A percentile compares a stretch with the other conserved stretches of the same genome.
Evolutionary conservation across 2,113 vertebrate genomes (phyloP).

Genomic region (Eidolon helvum): DNA sequence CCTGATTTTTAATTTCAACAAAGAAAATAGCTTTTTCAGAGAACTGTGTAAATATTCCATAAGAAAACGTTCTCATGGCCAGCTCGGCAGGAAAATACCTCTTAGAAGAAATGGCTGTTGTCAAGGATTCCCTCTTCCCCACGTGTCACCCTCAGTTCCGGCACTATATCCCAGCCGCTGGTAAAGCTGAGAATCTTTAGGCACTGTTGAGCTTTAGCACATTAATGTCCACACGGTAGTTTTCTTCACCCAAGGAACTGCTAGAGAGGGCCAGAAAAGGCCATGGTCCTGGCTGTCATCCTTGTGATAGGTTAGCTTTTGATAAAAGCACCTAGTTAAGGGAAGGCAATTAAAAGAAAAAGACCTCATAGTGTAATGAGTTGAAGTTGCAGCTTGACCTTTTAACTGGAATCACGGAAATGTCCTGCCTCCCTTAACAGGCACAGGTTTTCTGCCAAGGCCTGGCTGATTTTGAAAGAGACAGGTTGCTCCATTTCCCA

Average conservation of each 20-base stretch:
- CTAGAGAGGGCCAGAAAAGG: not conserved
- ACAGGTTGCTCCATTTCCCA: not conserved
- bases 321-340: not conserved
- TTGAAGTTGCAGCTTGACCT: not conserved
- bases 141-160: not conserved
- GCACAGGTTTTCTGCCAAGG: not conserved
- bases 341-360: not conserved
- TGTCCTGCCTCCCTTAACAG: not conserved
- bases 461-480: not conserved
- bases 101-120: not conserved
- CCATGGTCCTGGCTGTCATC: not conserved
- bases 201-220: not conserved
- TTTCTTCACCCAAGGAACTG: not conserved
- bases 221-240: not conserved
- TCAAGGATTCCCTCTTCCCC: not conserved
- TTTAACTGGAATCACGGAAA: not conserved
- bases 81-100: not conserved
- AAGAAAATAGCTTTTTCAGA: not conserved
- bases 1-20: not conserved
- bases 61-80: not conserved
- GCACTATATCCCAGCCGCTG: no score
- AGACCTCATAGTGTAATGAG: not conserved
- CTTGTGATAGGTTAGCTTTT: not conserved
- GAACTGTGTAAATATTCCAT: not conserved
- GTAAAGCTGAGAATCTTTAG: not conserved